Evolutionary conservation across 35 echinoderm and acorn worm genomes (phyloP), one percentile per base, ranked within the genome.

Genomic region (Apostichopus parvimensis): DNA sequence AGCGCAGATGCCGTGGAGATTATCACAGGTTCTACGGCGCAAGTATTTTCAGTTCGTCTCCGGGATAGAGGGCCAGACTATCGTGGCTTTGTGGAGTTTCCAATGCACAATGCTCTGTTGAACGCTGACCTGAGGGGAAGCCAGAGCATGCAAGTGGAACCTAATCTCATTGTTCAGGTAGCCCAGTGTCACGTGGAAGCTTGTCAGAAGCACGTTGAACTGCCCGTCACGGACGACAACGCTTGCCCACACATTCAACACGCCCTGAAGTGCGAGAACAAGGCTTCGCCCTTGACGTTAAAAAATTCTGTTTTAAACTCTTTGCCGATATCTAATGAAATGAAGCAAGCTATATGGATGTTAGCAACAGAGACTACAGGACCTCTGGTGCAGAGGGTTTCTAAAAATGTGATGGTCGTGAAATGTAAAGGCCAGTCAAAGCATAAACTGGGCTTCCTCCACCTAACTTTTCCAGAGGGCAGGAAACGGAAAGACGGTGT

Each of bases 271-370:
- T 96, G 97, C 68, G 89, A 93, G 10, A 89, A 88, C 14, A 95
- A 99, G 54, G 97, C 97, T 5, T 78, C 82, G 20, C 97, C 97
- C 0, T 55, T 99, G 45, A 99, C 97, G 0, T 87, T 99, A 21
- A 99, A 99, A 86, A 99, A 99, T 54, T 99, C 95, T 5, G 95
- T 99, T 5, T 87, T 99, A 24, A 99, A 99, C 79, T 79, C 93
- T 4, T 79, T 99, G 57, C 97, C 95, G 5, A 95, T 99, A 21
- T 96, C 97, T 9, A 99, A 99, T 90, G 97, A 99, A 77, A 95
- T 99, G 45, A 99, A 99, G 82, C 97, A 99, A 80, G 93, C 97
- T 6, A 99, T 99, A 15, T 99, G 97, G 97, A 86, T 99, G 52
- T 68, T 99, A 18, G 97, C 97, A 5, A 99, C 97, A 57, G 97